These are phyloP conservation scores for Syngnathus scovelli DNA, from an alignment of 2,113 vertebrate genomes.

Conservation along the genomic window DNA sequence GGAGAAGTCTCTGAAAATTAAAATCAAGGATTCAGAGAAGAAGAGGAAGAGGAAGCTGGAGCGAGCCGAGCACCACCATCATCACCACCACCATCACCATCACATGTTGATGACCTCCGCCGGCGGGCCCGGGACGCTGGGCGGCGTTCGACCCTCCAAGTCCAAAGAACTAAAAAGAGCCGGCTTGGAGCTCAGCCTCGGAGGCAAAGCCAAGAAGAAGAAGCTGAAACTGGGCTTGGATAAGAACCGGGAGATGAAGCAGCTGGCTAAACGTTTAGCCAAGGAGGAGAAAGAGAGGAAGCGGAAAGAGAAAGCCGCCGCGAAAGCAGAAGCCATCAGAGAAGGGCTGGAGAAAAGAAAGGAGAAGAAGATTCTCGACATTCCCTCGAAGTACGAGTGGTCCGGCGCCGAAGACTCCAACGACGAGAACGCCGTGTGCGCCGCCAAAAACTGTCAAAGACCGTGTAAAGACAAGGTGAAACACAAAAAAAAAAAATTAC, in stretches of 20 bases:
- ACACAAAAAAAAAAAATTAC: background rate
- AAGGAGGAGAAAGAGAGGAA: constrained; percentile 96
- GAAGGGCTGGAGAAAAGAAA: constrained; percentile 86
- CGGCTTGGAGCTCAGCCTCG: constrained; percentile 75
- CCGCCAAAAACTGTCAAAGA: constrained; percentile 91
- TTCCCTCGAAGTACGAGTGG: constrained; percentile 98
- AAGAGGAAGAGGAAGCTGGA: constrained; percentile 90
- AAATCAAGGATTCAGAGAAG: constrained; percentile 88
- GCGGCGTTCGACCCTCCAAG: constrained; percentile 69
- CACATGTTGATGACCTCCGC: constrained; percentile 70
- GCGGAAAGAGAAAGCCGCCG: constrained; percentile 85
- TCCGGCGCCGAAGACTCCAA: constrained; percentile 96
- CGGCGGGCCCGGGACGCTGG: constrained; percentile 51
- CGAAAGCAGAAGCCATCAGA: constrained; percentile 82
- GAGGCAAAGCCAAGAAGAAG: constrained; percentile 91
- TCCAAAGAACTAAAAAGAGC: constrained; percentile 87
- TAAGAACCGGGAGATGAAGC: constrained; percentile 91
- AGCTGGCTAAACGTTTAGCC: constrained; percentile 88
- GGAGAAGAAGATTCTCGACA: constrained; percentile 93
- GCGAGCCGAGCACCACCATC: constrained; percentile 83
- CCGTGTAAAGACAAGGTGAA: constrained; percentile 96
- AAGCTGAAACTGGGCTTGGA: constrained; percentile 90
- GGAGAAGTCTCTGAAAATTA: constrained; percentile 87
- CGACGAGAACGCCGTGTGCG: constrained; percentile 94
- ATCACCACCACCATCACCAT: constrained; percentile 28